These are phyloP conservation scores for Phalacrocorax brasilianus DNA, from an alignment of 2,113 vertebrate species.

Conservation along the genomic window DNA sequence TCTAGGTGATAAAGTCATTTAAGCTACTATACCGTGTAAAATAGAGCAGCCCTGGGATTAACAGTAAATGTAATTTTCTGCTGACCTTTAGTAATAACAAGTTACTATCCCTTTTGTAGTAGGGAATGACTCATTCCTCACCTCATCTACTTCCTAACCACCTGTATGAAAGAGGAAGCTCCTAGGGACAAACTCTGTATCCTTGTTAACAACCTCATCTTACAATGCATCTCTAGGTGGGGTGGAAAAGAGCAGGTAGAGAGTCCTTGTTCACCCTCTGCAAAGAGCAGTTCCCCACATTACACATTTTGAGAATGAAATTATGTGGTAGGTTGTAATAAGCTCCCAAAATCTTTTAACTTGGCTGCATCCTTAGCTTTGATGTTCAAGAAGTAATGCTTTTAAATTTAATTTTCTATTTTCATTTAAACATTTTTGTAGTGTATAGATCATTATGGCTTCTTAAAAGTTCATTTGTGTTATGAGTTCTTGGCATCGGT, in stretches of 20 bases:
- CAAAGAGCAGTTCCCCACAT: not conserved
- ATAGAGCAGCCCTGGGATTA: not conserved
- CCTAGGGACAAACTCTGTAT: not conserved
- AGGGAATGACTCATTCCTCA: not conserved
- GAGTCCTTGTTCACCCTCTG: not conserved
- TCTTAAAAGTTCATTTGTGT: conserved; percentile 34
- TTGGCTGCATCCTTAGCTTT: not conserved
- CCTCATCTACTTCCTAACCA: not conserved
- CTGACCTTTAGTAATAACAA: not conserved
- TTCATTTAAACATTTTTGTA: conserved; percentile 8
- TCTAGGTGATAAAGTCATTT: not conserved
- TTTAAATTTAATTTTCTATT: conserved; percentile 6
- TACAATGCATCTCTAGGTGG: not conserved
- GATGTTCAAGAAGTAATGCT: not conserved
- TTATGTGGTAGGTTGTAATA: not conserved
- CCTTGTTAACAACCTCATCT: not conserved
- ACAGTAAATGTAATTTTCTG: not conserved
- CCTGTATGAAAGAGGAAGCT: not conserved
- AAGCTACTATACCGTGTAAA: not conserved
- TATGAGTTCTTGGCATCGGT: not conserved
- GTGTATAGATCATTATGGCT: not conserved
- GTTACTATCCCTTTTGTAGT: not conserved
- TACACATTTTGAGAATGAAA: not conserved
- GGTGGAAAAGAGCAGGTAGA: not conserved
- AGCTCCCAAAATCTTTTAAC: not conserved